Conservation (phyloP, 2,113 vertebrate species). For the Gnathochromis pfefferi region DNA sequence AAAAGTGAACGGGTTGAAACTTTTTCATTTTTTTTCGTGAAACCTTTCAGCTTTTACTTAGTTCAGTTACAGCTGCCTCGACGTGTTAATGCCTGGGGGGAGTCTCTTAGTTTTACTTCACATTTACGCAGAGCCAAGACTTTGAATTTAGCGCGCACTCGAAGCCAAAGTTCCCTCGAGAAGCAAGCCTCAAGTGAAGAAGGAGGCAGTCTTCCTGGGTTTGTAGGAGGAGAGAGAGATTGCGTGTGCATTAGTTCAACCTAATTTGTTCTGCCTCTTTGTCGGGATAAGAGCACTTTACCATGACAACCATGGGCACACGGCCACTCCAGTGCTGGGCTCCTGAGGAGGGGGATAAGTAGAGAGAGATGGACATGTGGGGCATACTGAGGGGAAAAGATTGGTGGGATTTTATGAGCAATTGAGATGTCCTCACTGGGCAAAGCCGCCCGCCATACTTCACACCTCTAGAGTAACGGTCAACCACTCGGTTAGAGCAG, state of each 20-base stretch:
- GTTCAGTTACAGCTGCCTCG: background rate
- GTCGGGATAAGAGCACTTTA: slow-evolving; percentile 51
- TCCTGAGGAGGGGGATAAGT: slow-evolving; percentile 33
- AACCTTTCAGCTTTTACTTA: background rate
- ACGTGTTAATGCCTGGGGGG: background rate
- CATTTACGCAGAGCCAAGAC: background rate
- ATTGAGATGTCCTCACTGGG: background rate
- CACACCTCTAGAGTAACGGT: background rate
- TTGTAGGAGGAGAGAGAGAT: background rate
- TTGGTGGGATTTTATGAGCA: background rate
- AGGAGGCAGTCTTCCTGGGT: background rate
- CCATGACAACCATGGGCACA: slow-evolving; percentile 50
- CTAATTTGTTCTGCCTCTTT: slow-evolving; percentile 21
- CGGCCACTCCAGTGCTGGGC: slow-evolving; percentile 12
- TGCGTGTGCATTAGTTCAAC: background rate
- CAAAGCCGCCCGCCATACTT: background rate
- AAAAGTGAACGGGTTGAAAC: background rate
- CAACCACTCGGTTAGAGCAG: background rate
- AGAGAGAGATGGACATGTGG: background rate
- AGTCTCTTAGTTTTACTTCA: background rate
- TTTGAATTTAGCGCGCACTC: slow-evolving; percentile 54
- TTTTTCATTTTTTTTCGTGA: background rate
- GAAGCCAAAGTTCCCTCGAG: background rate
- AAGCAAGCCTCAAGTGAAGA: background rate
- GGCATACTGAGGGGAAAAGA: background rate